Conservation (phyloP, 1,140 invertebrate genomes). For the Odontomachus brunneus region DNA sequence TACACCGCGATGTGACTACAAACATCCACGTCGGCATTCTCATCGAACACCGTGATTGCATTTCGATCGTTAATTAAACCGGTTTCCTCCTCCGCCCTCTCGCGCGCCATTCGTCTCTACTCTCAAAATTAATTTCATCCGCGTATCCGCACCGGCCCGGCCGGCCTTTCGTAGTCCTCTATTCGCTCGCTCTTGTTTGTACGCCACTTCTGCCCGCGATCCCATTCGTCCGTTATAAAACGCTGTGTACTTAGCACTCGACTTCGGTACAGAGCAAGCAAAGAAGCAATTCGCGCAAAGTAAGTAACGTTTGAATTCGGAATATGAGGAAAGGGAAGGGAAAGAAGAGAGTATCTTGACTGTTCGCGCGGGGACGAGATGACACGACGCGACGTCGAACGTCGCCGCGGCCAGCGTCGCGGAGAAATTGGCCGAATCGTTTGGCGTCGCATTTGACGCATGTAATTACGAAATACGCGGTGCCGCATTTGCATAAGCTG, state of each 20-base stretch:
- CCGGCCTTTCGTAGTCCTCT: conserved; percentile 44
- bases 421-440: conserved; percentile 27
- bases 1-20: background rate
- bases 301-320: conserved; percentile 56
- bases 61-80: conserved; percentile 50
- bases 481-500: conserved; percentile 54
- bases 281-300: conserved; percentile 59
- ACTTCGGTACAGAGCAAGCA: conserved; percentile 56
- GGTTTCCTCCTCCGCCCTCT: conserved; percentile 8
- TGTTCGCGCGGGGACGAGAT: background rate
- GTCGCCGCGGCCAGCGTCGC: background rate
- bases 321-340: too few species aligned
- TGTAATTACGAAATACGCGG: conserved; percentile 54
- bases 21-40: background rate
- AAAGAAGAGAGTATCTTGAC: too few species aligned
- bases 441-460: conserved; percentile 36
- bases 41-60: conserved; percentile 8
- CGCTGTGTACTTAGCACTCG: conserved; percentile 51
- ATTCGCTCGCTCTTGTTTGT: conserved; percentile 57
- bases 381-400: background rate
- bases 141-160: background rate
- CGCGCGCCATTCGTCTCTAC: conserved; percentile 43
- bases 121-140: conserved; percentile 51
- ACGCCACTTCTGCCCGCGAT: conserved; percentile 56
- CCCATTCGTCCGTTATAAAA: conserved; percentile 58